Percentiles rank a stretch among this genome's conserved stretches.
These are phyloP conservation scores for Drosophila rellima DNA, from an alignment of 2,888 invertebrate species.

Conservation along the genomic window DNA sequence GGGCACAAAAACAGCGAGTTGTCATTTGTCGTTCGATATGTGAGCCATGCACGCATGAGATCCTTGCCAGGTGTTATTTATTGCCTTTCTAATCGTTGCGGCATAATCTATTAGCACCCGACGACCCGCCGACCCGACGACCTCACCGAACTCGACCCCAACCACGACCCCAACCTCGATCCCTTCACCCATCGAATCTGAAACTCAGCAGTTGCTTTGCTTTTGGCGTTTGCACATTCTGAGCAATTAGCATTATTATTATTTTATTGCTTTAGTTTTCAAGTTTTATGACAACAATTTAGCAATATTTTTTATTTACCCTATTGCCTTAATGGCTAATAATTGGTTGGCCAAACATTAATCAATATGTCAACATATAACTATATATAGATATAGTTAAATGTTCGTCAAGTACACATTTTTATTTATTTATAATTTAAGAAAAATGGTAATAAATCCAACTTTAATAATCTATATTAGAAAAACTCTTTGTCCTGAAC, in stretches of 20 bases:
- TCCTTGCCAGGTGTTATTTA: conserved; percentile 84
- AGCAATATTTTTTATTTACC: conserved; percentile 20
- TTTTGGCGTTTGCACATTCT: conserved; percentile 70
- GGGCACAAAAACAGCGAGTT: conserved; percentile 41
- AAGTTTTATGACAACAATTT: conserved; percentile 59
- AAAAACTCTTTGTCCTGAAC: no score
- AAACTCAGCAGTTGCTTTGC: conserved; percentile 13
- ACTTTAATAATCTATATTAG: no score
- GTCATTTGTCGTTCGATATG: conserved; percentile 36
- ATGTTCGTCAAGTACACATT: no score
- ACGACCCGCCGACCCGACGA: conserved; percentile 39
- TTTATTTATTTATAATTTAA: not conserved
- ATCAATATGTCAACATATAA: conserved; percentile 44
- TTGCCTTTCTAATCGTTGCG: conserved; percentile 84
- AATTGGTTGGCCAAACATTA: conserved; percentile 47
- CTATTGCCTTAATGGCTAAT: conserved; percentile 41
- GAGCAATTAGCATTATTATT: conserved; percentile 69
- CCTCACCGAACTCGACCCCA: conserved; percentile 29
- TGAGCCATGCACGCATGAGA: conserved; percentile 82
- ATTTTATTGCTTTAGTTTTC: conserved; percentile 73
- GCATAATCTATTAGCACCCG: conserved; percentile 84
- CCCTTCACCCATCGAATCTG: not conserved
- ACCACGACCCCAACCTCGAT: not conserved
- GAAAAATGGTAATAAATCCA: no score
- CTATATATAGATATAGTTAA: no score